Base-by-base conservation (phyloP, 2,888 invertebrate genomes). In the Anticlea derivata region DNA sequence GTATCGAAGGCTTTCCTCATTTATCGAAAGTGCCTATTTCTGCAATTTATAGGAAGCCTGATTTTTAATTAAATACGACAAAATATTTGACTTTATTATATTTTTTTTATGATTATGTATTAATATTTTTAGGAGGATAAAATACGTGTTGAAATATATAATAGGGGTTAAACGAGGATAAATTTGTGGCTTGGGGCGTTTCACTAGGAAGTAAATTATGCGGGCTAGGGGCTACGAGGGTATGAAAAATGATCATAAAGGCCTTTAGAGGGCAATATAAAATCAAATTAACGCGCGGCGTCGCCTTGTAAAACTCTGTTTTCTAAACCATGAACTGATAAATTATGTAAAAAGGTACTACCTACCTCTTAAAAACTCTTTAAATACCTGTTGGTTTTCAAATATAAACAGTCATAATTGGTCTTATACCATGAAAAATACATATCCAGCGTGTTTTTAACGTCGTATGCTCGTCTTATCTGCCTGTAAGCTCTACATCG, bases 181-280 rank as follows among this genome's bases (percentile, higher is more conserved):
- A 73, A 75, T 51, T 50, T 74, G 68, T 68, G 67, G 71, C 71
- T 71, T 67, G 70, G 72, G 71, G 66, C 58, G 65, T 60, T 66
- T 61, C 60, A 58, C 61, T 64, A 50, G 55, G 61, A 65, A 68
- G 70, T 72, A 74, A 80, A 79, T 78, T 75, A 73, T 73, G 67
- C 64, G 68, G 67, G 67, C 62, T 53, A 59, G 62, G 46, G 68
- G 52, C 47, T 48, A 50, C 38, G 39, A 54, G 68, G 67, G 65
- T 66, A 66, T 58, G 61, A 68, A 70, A 70, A 75, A 75, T 67
- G 63, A 67, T 64, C 55, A 63, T 62, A 30, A 48, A 50, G 47
- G 51, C 63, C 63, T 66, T 30, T 58, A 46, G 60, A 57, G 65
- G 61, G 58, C 61, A 55, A 64, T 60, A 55, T 60, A 53, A 65